Percentiles rank a stretch among this genome's conserved stretches.
phyloP scores from a whole-genome alignment of 2,113 vertebrate genomes.

The Struthidea cinerea region DNA sequence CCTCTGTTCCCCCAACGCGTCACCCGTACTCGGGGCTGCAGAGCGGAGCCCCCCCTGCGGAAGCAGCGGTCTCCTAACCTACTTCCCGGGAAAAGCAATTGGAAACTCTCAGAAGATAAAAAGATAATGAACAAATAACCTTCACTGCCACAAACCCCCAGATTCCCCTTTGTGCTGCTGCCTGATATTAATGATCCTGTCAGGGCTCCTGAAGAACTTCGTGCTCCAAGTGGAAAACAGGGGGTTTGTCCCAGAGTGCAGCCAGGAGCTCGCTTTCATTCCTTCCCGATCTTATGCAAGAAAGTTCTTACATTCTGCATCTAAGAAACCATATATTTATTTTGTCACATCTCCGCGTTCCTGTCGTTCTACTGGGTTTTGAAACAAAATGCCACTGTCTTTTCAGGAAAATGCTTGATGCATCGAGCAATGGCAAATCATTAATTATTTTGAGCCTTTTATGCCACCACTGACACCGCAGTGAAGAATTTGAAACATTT shows the following conservation, averaged over 20 bases:
- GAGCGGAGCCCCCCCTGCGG: not conserved
- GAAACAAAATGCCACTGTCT: not conserved
- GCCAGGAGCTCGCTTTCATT: not conserved
- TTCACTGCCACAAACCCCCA: not conserved
- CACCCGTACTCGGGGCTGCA: not conserved
- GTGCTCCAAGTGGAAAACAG: not conserved
- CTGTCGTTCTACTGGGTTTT: not conserved
- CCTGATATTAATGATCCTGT: slow-evolving; percentile 7
- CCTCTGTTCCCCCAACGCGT: not conserved
- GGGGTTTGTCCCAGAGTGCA: not conserved
- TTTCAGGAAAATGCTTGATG: not conserved
- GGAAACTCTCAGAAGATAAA: not conserved
- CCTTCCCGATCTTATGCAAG: not conserved
- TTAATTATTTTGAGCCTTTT: slow-evolving; percentile 16
- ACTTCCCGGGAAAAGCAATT: not conserved
- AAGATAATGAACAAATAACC: slow-evolving; percentile 36
- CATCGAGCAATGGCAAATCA: not conserved
- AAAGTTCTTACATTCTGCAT: not conserved
- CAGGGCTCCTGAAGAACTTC: not conserved
- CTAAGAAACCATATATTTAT: not conserved
- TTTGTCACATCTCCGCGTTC: not conserved
- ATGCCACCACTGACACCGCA: slow-evolving; percentile 1
- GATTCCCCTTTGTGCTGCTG: not conserved
- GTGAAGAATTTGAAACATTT: not conserved
- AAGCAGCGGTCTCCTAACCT: not conserved